Evolutionary conservation across 2,113 vertebrate genomes (phyloP), one percentile per base, ranked within the genome.

Genomic region (Taxidea taxus): DNA sequence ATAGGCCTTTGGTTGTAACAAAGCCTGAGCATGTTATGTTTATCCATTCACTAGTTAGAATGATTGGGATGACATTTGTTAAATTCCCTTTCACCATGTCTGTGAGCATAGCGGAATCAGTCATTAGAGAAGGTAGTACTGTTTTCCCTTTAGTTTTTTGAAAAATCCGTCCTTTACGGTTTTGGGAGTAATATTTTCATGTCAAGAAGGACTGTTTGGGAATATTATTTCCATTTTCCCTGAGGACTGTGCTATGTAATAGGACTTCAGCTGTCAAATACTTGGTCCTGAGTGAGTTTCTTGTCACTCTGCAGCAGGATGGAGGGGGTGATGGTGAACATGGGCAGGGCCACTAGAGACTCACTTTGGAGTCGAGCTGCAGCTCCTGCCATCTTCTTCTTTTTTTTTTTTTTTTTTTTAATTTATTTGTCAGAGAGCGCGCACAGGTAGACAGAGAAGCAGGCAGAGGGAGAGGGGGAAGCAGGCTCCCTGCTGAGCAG

Each of bases 21-120:
- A 99, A 99, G 95, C 99, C 99, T 1, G 99, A 99, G 98, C 99
- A 99, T 0, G 99, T 99, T 99, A 99, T 99, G 98, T 99, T 99
- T 98, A 99, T 99, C 99, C 99, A 99, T 7, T 99, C 99, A 16
- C 99, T 99, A 0, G 99, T 99, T 78, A 99, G 99, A 98, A 99
- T 99, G 99, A 99, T 99, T n/a, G 99, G 99, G 98, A 99, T 99
- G 66, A 99, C 99, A 5, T 99, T 99, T 70, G 99, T 99, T 89
- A 99, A 99, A 29, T 99, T 99, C 96, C 99, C 99, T 98, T 99
- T 99, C 99, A 99, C 99, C 99, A 99, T 99, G 96, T 99, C 99
- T 21, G 99, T 99, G 98, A 99, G 97, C 99, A 99, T 99, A 95
- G 99, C 99, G 78, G 99, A 99, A 98, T 99, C 99, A 68, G 31